Evolutionary conservation across 2,113 vertebrate species (phyloP).

Genomic region (Peromyscus polionotus): DNA sequence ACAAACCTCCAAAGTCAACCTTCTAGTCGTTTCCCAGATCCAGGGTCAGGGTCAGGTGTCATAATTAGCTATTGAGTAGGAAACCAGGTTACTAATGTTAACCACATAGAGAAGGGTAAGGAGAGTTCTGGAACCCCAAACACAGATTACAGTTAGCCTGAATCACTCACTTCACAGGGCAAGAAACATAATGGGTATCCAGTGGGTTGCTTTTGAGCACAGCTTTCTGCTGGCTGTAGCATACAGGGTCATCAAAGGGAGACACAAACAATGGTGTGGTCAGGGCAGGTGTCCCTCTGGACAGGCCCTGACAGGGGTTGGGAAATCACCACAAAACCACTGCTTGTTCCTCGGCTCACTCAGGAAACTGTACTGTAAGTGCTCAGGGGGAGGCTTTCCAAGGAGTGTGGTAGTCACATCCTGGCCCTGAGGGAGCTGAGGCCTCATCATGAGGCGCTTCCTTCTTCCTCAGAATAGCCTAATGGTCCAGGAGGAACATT

Average conservation of each 20-base stretch:
- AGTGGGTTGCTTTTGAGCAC: not conserved
- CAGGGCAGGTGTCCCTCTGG: not conserved
- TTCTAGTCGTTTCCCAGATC: not conserved
- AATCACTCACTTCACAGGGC: not conserved
- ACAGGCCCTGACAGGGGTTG: not conserved
- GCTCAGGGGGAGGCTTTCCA: too few species aligned
- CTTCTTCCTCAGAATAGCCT: not conserved
- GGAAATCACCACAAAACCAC: not conserved
- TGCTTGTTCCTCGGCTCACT: not conserved
- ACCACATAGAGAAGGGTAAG: rapidly evolving
- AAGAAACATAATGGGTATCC: rapidly evolving
- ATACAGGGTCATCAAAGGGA: not conserved
- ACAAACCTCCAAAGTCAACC: not conserved
- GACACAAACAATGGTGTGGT: too few species aligned
- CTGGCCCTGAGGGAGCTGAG: not conserved
- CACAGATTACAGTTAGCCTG: rapidly evolving
- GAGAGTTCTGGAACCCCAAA: not conserved
- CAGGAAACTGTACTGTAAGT: not conserved
- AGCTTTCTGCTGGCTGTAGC: not conserved
- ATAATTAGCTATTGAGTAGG: not conserved
- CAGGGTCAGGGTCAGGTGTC: not conserved
- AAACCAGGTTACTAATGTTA: not conserved
- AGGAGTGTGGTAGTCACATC: not conserved
- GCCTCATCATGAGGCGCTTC: not conserved
- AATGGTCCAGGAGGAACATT: constrained; percentile 24